phyloP scores from a whole-genome alignment of 2,113 vertebrate genomes.

The Eolophus roseicapilla region DNA sequence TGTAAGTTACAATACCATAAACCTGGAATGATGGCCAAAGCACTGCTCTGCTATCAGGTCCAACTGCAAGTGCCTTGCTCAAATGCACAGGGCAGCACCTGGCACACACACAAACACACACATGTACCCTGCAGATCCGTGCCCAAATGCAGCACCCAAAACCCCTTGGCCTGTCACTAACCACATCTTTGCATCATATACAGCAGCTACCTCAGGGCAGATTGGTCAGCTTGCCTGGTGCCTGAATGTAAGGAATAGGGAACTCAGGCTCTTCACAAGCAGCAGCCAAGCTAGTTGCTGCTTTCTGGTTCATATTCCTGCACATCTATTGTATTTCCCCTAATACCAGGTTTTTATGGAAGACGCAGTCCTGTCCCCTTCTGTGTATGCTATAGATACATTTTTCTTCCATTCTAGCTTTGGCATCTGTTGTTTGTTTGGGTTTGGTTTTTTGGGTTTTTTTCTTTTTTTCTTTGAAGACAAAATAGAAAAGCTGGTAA shows the following conservation, averaged over 20 bases:
- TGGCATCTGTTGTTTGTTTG: not conserved
- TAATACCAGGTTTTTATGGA: not conserved
- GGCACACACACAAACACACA: not conserved
- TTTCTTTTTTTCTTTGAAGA: not conserved
- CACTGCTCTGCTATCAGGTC: rapidly evolving
- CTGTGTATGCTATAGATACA: not conserved
- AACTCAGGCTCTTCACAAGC: not conserved
- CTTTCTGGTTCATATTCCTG: not conserved
- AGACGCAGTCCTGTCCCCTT: not conserved
- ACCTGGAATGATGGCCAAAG: not conserved
- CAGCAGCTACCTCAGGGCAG: not conserved
- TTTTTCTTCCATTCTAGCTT: not conserved
- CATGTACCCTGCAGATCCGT: rapidly evolving
- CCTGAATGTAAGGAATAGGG: not conserved
- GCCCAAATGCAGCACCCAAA: not conserved
- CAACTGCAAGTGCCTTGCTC: not conserved
- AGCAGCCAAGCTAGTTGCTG: not conserved
- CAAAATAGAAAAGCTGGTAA: not conserved
- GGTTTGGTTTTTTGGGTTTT: no score
- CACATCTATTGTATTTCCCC: conserved; percentile 12
- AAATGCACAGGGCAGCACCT: not conserved
- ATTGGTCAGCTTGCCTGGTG: not conserved
- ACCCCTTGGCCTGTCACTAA: not conserved
- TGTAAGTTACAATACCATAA: not conserved
- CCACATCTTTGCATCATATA: not conserved